phyloP scores from a whole-genome alignment of 2,888 invertebrate species.

The Fissipunctia ypsillon region DNA sequence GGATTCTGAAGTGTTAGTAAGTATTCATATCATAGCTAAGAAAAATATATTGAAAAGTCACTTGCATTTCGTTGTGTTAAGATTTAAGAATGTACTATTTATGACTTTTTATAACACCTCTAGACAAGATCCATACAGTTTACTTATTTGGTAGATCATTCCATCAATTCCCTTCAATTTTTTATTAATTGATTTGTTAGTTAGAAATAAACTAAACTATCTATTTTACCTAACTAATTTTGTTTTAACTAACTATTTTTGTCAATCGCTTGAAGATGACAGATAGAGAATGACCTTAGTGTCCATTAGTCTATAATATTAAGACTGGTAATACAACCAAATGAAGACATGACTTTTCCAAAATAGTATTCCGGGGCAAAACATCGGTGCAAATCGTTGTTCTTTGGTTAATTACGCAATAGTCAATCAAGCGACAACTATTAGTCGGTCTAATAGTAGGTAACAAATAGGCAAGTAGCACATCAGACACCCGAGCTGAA shows the following conservation, averaged over 20 bases:
- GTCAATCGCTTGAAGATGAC: neutral
- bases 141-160: neutral
- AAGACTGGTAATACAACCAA: neutral
- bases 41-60: neutral
- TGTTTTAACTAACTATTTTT: too few relatives aligned
- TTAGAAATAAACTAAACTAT: too few relatives aligned
- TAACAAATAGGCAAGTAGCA: constrained; percentile 69
- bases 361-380: neutral
- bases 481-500: constrained; percentile 85
- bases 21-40: neutral
- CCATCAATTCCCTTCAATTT: neutral
- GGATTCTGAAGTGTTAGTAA: neutral
- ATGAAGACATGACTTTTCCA: neutral
- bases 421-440: constrained; percentile 40
- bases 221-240: too few relatives aligned
- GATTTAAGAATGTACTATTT: too few relatives aligned
- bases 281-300: neutral
- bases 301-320: neutral
- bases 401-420: constrained; percentile 22
- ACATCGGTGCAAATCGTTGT: neutral
- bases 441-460: constrained; percentile 29
- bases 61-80: neutral
- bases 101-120: neutral
- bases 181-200: too few relatives aligned
- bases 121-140: neutral